These are phyloP conservation scores for Gryon sp. DNA, from an alignment of 1,140 invertebrate genomes.

Conservation along the genomic window DNA sequence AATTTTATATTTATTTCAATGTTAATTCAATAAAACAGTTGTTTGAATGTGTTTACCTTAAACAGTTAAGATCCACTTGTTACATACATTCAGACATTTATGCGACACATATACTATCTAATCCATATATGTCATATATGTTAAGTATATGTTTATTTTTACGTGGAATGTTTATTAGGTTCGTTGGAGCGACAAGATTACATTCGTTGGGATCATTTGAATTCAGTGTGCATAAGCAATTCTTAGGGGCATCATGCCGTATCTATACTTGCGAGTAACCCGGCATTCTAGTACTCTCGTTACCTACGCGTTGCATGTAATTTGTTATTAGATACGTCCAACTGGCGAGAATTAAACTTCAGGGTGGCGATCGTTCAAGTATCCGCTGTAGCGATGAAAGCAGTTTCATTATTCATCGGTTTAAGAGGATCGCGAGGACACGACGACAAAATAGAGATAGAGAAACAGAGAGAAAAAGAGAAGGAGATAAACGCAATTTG, in stretches of 20 bases:
- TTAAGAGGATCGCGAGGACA: conserved; percentile 34
- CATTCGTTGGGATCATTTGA: conserved; percentile 28
- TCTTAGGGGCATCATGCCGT: conserved; percentile 34
- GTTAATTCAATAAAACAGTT: too few species aligned
- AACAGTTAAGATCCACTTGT: too few species aligned
- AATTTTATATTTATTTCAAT: too few species aligned
- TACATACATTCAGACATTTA: too few species aligned
- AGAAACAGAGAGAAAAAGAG: conserved; percentile 1
- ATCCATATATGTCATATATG: too few species aligned
- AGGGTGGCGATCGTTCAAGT: conserved; percentile 56
- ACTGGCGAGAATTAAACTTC: conserved; percentile 60
- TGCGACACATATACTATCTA: too few species aligned
- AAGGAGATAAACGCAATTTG: too few species aligned
- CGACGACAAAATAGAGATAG: conserved; percentile 12
- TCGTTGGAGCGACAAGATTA: conserved; percentile 31
- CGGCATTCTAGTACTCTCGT: conserved; percentile 59
- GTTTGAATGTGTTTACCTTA: too few species aligned
- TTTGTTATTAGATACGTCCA: conserved; percentile 69
- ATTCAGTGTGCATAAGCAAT: conserved; percentile 36
- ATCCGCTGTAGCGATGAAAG: conserved; percentile 64
- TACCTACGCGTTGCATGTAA: conserved; percentile 64
- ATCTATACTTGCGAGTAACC: conserved; percentile 38
- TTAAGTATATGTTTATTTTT: too few species aligned
- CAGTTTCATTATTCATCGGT: conserved; percentile 69
- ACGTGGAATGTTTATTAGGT: conserved; percentile 45